A percentile compares a stretch with the other conserved stretches of the same genome.
Conservation (phyloP, 2,888 invertebrate genomes). For the Hanleya hanleyi region DNA sequence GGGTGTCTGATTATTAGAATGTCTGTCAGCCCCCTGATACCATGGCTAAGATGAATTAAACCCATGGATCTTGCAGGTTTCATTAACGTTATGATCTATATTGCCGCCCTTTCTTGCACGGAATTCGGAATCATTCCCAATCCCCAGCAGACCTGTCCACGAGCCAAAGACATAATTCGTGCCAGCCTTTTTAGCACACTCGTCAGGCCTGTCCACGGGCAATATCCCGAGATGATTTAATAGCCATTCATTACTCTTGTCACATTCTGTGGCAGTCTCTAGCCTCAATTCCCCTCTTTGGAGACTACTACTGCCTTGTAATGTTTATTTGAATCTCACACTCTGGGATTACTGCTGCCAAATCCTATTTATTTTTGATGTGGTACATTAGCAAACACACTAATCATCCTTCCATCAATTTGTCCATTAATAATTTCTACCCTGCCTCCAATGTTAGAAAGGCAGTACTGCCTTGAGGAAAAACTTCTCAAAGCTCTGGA, state of each 20-base stretch:
- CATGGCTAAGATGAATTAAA: conserved; percentile 1
- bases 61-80: not conserved
- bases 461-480: not conserved
- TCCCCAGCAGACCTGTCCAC: not conserved
- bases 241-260: not conserved
- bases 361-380: conserved; percentile 9
- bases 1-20: not conserved
- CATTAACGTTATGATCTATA: not conserved
- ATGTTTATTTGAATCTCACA: conserved; percentile 2
- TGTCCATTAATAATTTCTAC: conserved; percentile 3
- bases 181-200: not conserved
- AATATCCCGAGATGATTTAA: not conserved
- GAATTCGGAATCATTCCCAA: no score
- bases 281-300: not conserved
- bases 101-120: not conserved
- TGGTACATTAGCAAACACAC: conserved; percentile 7
- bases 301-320: conserved; percentile 1
- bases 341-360: conserved; percentile 4
- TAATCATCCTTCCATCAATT: conserved; percentile 11
- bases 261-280: not conserved
- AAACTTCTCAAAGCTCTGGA: not conserved
- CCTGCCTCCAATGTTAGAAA: not conserved
- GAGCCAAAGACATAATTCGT: not conserved
- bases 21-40: not conserved
- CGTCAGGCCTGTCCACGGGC: conserved; percentile 7